phyloP scores from a whole-genome alignment of 2,888 invertebrate genomes.

The Bursaphelenchus okinawaensis region DNA sequence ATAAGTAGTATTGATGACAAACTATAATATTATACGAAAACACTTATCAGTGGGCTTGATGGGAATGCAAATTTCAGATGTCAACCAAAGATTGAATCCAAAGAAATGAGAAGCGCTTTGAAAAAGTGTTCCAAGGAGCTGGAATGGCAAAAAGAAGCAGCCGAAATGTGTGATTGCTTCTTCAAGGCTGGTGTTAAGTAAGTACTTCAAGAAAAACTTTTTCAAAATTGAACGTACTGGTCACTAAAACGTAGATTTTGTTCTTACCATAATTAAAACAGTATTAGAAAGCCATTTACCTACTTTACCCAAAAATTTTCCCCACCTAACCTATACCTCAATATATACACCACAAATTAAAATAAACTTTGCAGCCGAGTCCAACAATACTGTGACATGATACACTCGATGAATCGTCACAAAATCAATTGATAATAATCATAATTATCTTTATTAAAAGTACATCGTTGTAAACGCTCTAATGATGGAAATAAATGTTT shows the following conservation, averaged over 20 bases:
- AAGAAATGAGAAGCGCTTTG: conserved; percentile 35
- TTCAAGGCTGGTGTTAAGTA: conserved; percentile 47
- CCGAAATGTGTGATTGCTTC: conserved; percentile 46
- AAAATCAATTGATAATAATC: neutral
- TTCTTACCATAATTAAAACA: too few species aligned
- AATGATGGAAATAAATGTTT: too few species aligned
- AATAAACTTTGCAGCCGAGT: neutral
- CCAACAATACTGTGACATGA: conserved; percentile 12
- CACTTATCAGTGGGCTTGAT: too few species aligned
- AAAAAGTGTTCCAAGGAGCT: conserved; percentile 39
- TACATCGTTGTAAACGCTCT: neutral
- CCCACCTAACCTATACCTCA: too few species aligned
- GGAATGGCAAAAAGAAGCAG: conserved; percentile 43
- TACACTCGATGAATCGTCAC: neutral
- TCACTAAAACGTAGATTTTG: too few species aligned
- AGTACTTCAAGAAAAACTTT: conserved; percentile 4
- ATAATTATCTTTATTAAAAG: neutral
- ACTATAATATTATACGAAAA: too few species aligned
- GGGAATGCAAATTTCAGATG: too few species aligned
- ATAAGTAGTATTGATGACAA: too few species aligned
- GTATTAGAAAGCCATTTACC: too few species aligned
- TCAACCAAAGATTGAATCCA: conserved; percentile 42
- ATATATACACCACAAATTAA: neutral
- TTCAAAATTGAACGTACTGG: too few species aligned
- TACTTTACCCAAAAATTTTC: too few species aligned